Evolutionary conservation across 1,140 invertebrate genomes (phyloP), one percentile per base, ranked within the genome.

Genomic region (Lanistes nyassanus): DNA sequence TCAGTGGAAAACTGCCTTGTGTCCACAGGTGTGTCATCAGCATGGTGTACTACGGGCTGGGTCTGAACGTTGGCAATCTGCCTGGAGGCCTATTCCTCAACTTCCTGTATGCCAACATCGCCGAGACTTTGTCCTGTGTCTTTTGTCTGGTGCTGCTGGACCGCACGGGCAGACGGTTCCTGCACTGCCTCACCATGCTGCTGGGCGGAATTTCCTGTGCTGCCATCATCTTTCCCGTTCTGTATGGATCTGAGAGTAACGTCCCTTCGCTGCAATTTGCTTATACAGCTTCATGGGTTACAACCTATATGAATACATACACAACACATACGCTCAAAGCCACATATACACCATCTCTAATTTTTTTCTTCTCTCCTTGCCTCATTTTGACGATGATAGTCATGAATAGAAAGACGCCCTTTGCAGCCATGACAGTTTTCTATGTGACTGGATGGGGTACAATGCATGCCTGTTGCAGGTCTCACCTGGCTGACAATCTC

Each of bases 101-200:
- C 74, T 84, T 84, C 56, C 67, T 83, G 2, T 76, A 87, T 31
- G 79, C 80, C 26, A 94, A 93, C 2, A 86, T 92, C 19, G 94
- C 95, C 0, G 95, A 96, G 89, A 90, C 95, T 76, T 94, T 94
- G 1, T 93, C 93, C 5, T 83, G 84, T 74, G 70, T 81, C 5
- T 55, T 85, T 21, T 79, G 78, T 58, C 70, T 86, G 9, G 13
- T 82, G 2, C 65, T 87, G 29, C 58, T 87, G 31, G 80, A 84
- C 64, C 68, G 80, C 71, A 51, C 79, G 16, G 85, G 85, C 7
- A 64, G 85, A 23, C 81, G 82, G 16, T 70, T 76, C n/a, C 75
- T 83, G 13, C 83, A 85, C 67, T 82, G 81, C 74, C 64, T 74
- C 11, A 74, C 73, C 13, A 85, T 87, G 84, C 62, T 87, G 4